Percentiles rank a stretch among this genome's conserved stretches.
These are phyloP conservation scores for Diploscapter pachys DNA, from an alignment of 1,140 invertebrate genomes.

Conservation along the genomic window DNA sequence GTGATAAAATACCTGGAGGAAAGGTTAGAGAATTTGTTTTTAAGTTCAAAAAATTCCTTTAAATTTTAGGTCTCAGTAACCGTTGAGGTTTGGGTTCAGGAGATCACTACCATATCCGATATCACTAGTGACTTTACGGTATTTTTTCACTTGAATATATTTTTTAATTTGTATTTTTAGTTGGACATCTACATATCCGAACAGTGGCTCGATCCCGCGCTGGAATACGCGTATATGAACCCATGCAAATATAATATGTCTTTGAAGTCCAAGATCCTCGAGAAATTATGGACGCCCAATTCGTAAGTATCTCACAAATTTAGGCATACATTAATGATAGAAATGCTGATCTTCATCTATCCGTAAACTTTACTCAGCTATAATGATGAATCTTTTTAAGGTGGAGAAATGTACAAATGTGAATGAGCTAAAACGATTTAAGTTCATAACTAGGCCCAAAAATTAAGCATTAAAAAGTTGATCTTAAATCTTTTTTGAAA, in stretches of 20 bases:
- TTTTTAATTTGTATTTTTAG: constrained; percentile 30
- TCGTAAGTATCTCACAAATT: constrained; percentile 22
- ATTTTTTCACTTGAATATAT: neutral
- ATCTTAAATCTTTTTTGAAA: too few relatives aligned
- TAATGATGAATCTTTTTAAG: too few relatives aligned
- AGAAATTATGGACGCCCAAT: constrained; percentile 51
- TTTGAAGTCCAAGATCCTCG: constrained; percentile 53
- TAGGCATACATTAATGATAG: too few relatives aligned
- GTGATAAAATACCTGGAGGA: constrained; percentile 57
- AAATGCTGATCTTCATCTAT: too few relatives aligned
- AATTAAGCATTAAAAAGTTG: too few relatives aligned
- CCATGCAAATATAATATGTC: constrained; percentile 59
- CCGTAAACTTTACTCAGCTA: too few relatives aligned
- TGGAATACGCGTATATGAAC: constrained; percentile 50
- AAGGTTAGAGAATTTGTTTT: constrained; percentile 33
- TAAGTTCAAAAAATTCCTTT: neutral
- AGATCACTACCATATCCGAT: constrained; percentile 57
- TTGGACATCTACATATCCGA: constrained; percentile 58
- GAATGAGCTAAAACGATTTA: too few relatives aligned
- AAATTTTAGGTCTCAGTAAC: constrained; percentile 35
- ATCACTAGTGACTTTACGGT: constrained; percentile 58
- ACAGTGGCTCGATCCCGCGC: constrained; percentile 54
- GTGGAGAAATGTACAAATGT: too few relatives aligned
- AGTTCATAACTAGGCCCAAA: too few relatives aligned
- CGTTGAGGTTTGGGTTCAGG: constrained; percentile 57